Conservation (phyloP, 2,888 invertebrate genomes). For the Hybos culiciformis region DNA sequence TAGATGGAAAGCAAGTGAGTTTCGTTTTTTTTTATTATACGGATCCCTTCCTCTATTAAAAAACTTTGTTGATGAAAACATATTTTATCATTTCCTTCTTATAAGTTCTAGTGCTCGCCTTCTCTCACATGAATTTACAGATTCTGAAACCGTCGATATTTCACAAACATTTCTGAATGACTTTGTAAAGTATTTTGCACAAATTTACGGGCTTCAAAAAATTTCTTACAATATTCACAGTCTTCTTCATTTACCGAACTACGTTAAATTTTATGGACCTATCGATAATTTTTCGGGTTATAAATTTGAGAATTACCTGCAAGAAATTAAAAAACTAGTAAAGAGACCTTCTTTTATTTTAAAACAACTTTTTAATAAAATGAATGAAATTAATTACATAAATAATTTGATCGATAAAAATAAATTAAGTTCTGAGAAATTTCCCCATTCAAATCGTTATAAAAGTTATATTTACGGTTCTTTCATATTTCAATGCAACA, state of each 20-base stretch:
- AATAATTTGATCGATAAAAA: too few relatives aligned
- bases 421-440: too few relatives aligned
- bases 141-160: neutral
- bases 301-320: neutral
- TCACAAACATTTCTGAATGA: neutral
- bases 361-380: neutral
- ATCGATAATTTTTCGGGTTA: slow-evolving; percentile 1
- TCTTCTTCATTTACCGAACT: neutral
- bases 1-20: slow-evolving; percentile 1
- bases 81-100: neutral
- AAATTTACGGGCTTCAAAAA: neutral
- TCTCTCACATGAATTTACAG: too few relatives aligned
- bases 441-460: too few relatives aligned
- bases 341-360: neutral
- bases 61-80: slow-evolving; percentile 1
- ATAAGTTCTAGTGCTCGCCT: too few relatives aligned
- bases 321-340: neutral
- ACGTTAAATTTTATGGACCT: neutral
- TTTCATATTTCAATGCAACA: too few relatives aligned
- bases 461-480: too few relatives aligned
- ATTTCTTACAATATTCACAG: neutral
- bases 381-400: neutral
- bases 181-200: too few relatives aligned
- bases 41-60: neutral
- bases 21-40: slow-evolving; percentile 1